Base-by-base conservation (phyloP, 1,140 invertebrate species). In the Charaxes varanes region DNA sequence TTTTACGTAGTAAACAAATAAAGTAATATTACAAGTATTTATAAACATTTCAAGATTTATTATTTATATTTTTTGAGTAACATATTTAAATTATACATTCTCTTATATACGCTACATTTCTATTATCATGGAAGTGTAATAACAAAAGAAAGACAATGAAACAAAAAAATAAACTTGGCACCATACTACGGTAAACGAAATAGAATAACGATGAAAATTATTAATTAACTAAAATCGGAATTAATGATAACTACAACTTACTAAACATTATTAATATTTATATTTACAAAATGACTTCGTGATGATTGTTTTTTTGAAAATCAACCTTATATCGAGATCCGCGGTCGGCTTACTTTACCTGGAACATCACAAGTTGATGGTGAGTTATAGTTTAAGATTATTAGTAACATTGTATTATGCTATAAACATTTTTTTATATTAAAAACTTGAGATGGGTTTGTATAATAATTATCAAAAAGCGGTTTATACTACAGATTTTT, bases 241-340 rank as follows among this genome's bases (percentile, higher is more conserved):
- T 15, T 12, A 21, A 18, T 26, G 14, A 42, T 21, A 33, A 45
- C 27, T 8, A 32, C 8, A 14, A 24, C 16, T 10, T 10, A 24
- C 17, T 26, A 24, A 16, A n/a, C 11, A 36, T 30, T 32, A 31
- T 18, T 35, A 28, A 30, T 41, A 36, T 40, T 41, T 36, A 33
- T 48, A 48, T 48, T 48, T 48, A 48, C 45, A 48, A 47, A 35
- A 32, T 36, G 38, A 41, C 45, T 36, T 22, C 5, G 6, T 36
- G 23, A 24, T 19, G 24, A 23, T 24, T 19, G 12, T 13, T 23
- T n/a, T n/a, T n/a, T n/a, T n/a, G n/a, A 4, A 11, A 40, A 27
- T 36, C 26, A 18, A 13, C 31, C 14, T 6, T 17, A 17, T 21
- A 2, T 17, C 13, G 6, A 17, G 26, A 1, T 8, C 4, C 17